Evolutionary conservation across 2,888 invertebrate genomes (phyloP), one percentile per base, ranked within the genome.

Genomic region (Periphyllus acericola): DNA sequence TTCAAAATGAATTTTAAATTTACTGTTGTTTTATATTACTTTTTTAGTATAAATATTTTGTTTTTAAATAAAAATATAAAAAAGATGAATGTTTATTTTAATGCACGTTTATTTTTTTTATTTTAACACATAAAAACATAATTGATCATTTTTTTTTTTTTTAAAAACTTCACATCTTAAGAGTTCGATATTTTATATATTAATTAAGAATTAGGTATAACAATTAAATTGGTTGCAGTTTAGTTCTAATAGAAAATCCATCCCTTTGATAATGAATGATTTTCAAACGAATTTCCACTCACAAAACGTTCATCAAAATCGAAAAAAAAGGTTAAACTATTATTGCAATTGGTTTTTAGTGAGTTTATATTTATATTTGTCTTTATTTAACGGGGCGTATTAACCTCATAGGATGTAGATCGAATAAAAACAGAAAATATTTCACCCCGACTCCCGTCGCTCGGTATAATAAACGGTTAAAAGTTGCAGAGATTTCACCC

Each of bases 401-500:
- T 46, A 68, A 19, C 40, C 40, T 68, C n/a, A 29, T 29, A 68
- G 34, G 46, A 82, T n/a, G 29, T 32, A 66, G 82, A 71, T 68
- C 82, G 32, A 82, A 82, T 32, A 52, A 81, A 81, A 29, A 36
- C 80, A 17, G 36, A 81, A 83, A 55, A 72, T 83, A 72, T 72
- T 72, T 74, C 72, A n/a, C 52, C 72, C 21, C 52, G 32, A 81
- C 36, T 29, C 76, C 19, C 52, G 78, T 52, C 60, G 32, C 19
- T 46, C 46, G 21, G 55, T 74, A 79, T 79, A 71, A 79, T 52
- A 72, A 79, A 79, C 79, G 79, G 86, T 86, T 75, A 68, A 72
- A 52, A 71, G 86, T 80, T 68, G 40, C 72, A 25, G 79, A 86
- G 72, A 86, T 86, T 86, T 72, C 52, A 79, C 72, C 78, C 85